phyloP scores from a whole-genome alignment of 23 tunicate genomes.

The Botrylloides violaceus region DNA sequence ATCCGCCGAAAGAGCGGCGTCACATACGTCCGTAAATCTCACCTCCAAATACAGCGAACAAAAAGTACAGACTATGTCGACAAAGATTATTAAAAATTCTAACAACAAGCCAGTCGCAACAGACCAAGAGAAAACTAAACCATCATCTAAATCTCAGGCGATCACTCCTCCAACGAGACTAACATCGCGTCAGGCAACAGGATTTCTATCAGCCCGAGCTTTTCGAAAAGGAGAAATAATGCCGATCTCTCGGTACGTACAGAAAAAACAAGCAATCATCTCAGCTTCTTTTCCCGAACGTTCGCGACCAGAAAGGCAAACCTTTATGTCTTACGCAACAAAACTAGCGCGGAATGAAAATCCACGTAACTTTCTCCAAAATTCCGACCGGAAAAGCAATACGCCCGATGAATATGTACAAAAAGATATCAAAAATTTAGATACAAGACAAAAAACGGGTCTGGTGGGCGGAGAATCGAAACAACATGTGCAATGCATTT shows the following conservation, averaged over 20 bases:
- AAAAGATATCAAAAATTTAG: neutral
- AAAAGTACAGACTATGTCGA: constrained; percentile 29
- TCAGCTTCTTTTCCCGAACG: constrained; percentile 60
- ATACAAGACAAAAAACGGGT: neutral
- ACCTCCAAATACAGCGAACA: constrained; percentile 17
- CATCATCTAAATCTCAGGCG: constrained; percentile 5
- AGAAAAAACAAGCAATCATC: constrained; percentile 64
- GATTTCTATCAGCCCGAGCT: constrained; percentile 14
- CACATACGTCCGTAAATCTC: neutral
- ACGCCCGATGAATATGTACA: neutral
- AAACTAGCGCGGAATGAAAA: neutral
- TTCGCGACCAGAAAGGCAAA: constrained; percentile 35
- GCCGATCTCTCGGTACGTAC: constrained; percentile 49
- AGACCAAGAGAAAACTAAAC: constrained; percentile 7
- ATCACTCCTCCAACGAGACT: constrained; percentile 10
- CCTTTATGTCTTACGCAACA: constrained; percentile 26
- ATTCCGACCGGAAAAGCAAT: neutral
- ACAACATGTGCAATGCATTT: constrained; percentile 22
- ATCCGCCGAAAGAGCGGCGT: neutral
- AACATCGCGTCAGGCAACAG: neutral
- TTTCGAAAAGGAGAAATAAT: constrained; percentile 37
- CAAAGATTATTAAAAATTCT: constrained; percentile 29
- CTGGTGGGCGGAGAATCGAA: neutral
- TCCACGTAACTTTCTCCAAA: neutral
- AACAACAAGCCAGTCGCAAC: neutral